These are phyloP conservation scores for Dipus sagitta DNA, from an alignment of 2,797 vertebrate genomes.

Conservation along the genomic window DNA sequence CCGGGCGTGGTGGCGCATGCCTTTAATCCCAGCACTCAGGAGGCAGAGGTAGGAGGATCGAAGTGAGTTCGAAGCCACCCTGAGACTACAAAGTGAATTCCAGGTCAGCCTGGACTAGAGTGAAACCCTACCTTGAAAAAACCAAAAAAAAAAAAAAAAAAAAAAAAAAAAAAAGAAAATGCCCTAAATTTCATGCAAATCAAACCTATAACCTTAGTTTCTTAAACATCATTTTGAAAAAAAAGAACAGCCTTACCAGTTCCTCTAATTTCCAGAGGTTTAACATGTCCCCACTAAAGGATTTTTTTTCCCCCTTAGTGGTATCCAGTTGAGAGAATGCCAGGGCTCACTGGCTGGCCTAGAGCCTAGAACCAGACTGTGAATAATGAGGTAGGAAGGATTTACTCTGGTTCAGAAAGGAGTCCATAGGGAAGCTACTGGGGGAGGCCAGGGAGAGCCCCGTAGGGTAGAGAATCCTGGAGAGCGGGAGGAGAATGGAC, in stretches of 20 bases:
- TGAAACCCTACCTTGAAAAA: no score
- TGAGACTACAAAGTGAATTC: no score
- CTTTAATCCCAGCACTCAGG: no score
- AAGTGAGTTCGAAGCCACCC: no score
- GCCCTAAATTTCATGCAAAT: neutral
- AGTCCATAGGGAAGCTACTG: neutral
- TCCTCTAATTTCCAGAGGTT: constrained; percentile 24
- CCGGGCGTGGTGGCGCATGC: no score
- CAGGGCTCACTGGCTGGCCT: constrained; percentile 50
- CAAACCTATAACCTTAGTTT: neutral
- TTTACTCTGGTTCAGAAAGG: neutral
- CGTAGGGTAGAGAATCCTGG: neutral
- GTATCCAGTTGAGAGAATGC: constrained; percentile 17
- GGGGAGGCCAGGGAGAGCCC: neutral
- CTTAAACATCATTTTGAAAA: neutral
- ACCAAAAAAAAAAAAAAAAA: neutral
- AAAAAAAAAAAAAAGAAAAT: neutral
- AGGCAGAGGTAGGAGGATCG: no score
- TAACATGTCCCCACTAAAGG: neutral
- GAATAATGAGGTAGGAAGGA: constrained; percentile 51
- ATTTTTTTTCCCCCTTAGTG: neutral
- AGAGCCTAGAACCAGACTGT: constrained; percentile 20
- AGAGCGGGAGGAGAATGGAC: neutral
- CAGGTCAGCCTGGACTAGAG: no score
- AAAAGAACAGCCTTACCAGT: neutral